Evolutionary conservation across 2,113 vertebrate genomes (phyloP).

Genomic region (Larimichthys crocea): DNA sequence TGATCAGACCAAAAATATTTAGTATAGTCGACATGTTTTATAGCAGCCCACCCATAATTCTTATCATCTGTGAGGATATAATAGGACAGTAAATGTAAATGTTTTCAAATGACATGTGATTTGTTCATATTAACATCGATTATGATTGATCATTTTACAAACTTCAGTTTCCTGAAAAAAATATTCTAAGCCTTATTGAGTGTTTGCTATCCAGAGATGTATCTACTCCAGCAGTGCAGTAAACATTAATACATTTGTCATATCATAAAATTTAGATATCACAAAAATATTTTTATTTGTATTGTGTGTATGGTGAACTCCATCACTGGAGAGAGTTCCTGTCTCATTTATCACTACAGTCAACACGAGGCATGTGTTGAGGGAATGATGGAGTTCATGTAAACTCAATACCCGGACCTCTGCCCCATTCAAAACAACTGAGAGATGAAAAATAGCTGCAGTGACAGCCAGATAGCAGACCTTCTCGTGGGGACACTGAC

Average conservation of each 20-base stretch:
- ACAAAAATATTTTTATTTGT: no score
- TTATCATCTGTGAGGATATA: background rate
- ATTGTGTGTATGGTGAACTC: no score
- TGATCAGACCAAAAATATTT: background rate
- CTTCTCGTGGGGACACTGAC: conserved; percentile 90
- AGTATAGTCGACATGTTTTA: background rate
- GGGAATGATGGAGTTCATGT: background rate
- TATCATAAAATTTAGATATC: no score
- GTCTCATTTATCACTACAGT: background rate
- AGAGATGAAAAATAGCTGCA: conserved; percentile 24
- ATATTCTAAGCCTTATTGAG: no score
- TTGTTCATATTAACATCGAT: background rate
- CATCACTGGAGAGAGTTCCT: background rate
- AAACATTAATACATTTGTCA: no score
- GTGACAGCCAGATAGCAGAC: conserved; percentile 68
- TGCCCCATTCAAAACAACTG: conserved; percentile 27
- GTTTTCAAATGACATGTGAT: background rate
- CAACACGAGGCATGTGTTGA: conserved; percentile 1
- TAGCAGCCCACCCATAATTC: background rate
- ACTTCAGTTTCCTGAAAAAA: background rate
- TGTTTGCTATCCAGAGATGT: no score
- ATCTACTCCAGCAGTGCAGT: no score
- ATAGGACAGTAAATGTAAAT: background rate
- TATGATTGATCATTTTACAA: no score
- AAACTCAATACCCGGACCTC: conserved; percentile 22